Base-by-base conservation (phyloP, 1,140 invertebrate species). In the Hylaeus anthracinus region DNA sequence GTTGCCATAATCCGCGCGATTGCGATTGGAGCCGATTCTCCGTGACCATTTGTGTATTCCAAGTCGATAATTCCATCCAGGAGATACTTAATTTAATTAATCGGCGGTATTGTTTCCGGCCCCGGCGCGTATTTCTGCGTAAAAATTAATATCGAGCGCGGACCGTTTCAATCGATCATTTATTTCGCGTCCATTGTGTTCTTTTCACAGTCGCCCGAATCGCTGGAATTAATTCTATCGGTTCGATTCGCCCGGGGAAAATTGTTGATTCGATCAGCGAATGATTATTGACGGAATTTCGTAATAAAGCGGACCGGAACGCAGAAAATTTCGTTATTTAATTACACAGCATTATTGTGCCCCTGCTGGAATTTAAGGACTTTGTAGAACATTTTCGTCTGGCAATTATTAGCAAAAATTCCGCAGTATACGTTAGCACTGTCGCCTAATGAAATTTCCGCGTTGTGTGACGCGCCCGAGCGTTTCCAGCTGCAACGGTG, bases 291-390 rank as follows among this genome's bases (percentile, higher is more conserved):
- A 76, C 71, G 83, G 84, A 85, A 86, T 86, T 86, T 86, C 75
- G 79, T 85, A 85, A 85, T 86, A 82, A 82, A 85, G 65, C 71
- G 64, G 58, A 64, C 37, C 51, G 83, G 83, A 71, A 86, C 70
- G 83, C 60, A 63, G 83, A 61, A 85, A 85, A 85, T 86, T 86
- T 86, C 83, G 84, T 82, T 86, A 78, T 86, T 86, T 86, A 85
- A 86, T 86, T 85, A 78, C 73, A 61, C 56, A 58, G 66, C 51
- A 51, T 72, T 70, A 76, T 81, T 48, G 70, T 71, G 65, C 72
- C 26, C 5, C 69, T 56, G 67, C n/a, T 61, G 69, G 83, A 86
- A 86, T 85, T 78, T 77, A 43, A 55, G 66, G 72, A 78, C 79
- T 85, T 72, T 76, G 83, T 48, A 58, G 63, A 72, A 78, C 64